Conservation (phyloP, 2,113 vertebrate genomes). For the Puffinus mauretanicus region DNA sequence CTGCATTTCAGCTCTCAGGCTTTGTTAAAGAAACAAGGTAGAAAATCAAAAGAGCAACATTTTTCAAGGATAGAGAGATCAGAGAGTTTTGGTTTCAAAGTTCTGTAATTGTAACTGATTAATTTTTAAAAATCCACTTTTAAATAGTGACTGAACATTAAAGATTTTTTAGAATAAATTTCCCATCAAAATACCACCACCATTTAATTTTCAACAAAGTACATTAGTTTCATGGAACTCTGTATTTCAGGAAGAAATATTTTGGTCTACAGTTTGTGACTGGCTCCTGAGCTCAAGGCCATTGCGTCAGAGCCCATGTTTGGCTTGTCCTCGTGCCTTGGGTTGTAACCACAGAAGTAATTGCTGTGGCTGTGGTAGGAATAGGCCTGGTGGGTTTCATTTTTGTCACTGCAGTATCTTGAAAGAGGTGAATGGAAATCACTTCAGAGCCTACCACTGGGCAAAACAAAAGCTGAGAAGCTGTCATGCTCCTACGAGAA, state of each 20-base stretch:
- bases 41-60: neutral
- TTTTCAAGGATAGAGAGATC: neutral
- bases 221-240: neutral
- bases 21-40: neutral
- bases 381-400: neutral
- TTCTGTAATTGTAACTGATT: neutral
- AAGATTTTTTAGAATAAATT: neutral
- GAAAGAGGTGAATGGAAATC: neutral
- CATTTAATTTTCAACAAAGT: neutral
- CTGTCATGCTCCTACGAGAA: neutral
- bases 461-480: neutral
- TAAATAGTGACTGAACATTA: neutral
- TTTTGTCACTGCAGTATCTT: neutral
- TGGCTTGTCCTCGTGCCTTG: neutral
- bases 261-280: neutral
- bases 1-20: neutral
- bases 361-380: neutral
- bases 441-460: neutral
- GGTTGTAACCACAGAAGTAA: neutral
- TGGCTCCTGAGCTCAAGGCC: neutral
- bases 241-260: neutral
- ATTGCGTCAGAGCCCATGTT: rapidly evolving
- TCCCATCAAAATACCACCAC: neutral
- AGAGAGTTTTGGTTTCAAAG: neutral
- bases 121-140: neutral